phyloP scores from a whole-genome alignment of 2,797 vertebrate genomes.

The Geotria australis region DNA sequence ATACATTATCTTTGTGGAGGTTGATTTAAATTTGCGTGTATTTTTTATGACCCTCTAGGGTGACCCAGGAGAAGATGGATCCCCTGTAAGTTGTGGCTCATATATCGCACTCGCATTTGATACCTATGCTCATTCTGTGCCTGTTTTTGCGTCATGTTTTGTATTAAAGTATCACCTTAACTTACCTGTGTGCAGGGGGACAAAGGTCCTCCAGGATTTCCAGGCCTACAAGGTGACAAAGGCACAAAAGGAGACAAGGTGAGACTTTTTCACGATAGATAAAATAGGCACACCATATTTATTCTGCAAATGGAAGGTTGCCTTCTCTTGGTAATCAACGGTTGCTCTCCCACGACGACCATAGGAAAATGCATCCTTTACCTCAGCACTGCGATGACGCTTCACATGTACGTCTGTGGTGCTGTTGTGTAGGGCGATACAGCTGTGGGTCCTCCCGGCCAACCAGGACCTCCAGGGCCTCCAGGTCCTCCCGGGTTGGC shows the following conservation, averaged over 20 bases:
- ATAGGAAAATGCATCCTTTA: background rate
- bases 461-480: slow-evolving; percentile 25
- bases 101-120: background rate
- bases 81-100: slow-evolving; percentile 12
- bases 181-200: slow-evolving; percentile 14
- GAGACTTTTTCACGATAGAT: background rate
- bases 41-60: slow-evolving; percentile 14
- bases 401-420: background rate
- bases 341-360: no score
- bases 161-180: background rate
- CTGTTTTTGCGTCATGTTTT: background rate
- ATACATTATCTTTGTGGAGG: no score
- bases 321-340: no score
- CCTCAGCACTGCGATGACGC: background rate
- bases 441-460: slow-evolving; percentile 17
- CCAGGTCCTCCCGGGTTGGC: slow-evolving; percentile 18
- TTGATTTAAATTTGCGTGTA: no score
- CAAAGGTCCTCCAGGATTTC: slow-evolving; percentile 16
- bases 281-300: no score
- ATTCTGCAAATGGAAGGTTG: no score
- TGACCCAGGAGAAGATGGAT: slow-evolving; percentile 14
- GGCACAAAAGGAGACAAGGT: slow-evolving; percentile 36
- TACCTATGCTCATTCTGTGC: no score
- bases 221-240: slow-evolving; percentile 20
- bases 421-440: slow-evolving; percentile 18